Conservation (phyloP, 1,140 invertebrate genomes). For the Lordiphosa clarofinis region DNA sequence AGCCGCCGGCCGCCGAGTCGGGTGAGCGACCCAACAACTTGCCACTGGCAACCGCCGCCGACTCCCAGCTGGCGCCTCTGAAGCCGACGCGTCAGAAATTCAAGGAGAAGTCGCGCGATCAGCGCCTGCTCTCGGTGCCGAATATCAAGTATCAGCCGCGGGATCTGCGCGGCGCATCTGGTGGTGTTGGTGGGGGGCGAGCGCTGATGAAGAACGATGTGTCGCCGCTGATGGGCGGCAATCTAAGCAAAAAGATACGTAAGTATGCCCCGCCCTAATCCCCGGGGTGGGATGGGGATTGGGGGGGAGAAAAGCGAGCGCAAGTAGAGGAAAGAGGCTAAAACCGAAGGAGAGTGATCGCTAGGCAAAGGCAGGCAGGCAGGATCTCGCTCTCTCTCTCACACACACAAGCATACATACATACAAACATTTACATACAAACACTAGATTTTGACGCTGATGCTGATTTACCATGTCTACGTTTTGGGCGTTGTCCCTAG, state of each 20-base stretch:
- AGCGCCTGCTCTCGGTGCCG: constrained; percentile 87
- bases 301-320: constrained; percentile 8
- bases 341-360: constrained; percentile 14
- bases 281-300: no score
- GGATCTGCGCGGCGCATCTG: constrained; percentile 54
- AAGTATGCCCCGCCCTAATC: constrained; percentile 83
- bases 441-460: constrained; percentile 1
- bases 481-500: constrained; percentile 11
- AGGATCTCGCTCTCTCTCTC: not conserved
- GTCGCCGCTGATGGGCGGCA: constrained; percentile 84
- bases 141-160: constrained; percentile 84
- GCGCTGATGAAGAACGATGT: constrained; percentile 54
- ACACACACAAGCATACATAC: constrained; percentile 8
- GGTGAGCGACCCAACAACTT: constrained; percentile 63
- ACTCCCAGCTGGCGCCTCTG: constrained; percentile 75
- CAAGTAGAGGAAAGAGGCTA: constrained; percentile 5
- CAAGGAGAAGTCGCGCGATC: constrained; percentile 83
- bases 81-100: constrained; percentile 83
- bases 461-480: constrained; percentile 36
- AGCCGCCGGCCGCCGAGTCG: constrained; percentile 38
- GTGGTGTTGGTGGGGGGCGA: constrained; percentile 2
- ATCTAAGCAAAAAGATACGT: constrained; percentile 91
- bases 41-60: constrained; percentile 31
- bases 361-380: constrained; percentile 10
- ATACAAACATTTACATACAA: not conserved